Conservation (phyloP, 92 coral and sea anemone species). For the Porites cylindrica region DNA sequence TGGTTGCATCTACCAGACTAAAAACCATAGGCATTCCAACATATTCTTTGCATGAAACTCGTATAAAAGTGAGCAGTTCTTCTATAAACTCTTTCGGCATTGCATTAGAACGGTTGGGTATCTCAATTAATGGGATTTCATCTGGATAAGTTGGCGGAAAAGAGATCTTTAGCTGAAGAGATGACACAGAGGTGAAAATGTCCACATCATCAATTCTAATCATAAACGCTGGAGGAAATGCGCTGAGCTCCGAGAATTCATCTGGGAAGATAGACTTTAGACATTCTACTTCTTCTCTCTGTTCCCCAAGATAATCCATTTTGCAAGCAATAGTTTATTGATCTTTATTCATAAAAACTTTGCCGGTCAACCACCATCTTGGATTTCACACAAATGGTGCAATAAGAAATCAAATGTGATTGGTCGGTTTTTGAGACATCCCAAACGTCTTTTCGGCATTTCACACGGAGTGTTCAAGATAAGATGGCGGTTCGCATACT, state of each 20-base stretch:
- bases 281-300: constrained; percentile 82
- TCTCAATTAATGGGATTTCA: constrained; percentile 69
- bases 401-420: constrained; percentile 23
- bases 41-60: constrained; percentile 54
- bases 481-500: constrained; percentile 89
- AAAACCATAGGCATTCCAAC: constrained; percentile 89
- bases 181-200: constrained; percentile 51
- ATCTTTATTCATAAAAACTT: neutral
- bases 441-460: constrained; percentile 29
- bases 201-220: constrained; percentile 79
- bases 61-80: constrained; percentile 61
- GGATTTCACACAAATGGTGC: constrained; percentile 12
- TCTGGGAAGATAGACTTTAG: constrained; percentile 82
- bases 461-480: neutral
- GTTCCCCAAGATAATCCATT: constrained; percentile 84
- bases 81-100: constrained; percentile 58
- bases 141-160: constrained; percentile 79
- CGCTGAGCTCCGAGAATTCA: constrained; percentile 78
- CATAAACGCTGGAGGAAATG: constrained; percentile 82
- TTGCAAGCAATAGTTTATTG: too few relatives aligned
- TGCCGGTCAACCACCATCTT: neutral
- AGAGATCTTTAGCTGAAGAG: constrained; percentile 70
- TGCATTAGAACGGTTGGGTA: constrained; percentile 81
- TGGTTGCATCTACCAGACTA: constrained; percentile 71
- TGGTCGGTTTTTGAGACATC: neutral